Evolutionary conservation across 2,113 vertebrate species (phyloP).

Genomic region (Eptesicus fuscus): DNA sequence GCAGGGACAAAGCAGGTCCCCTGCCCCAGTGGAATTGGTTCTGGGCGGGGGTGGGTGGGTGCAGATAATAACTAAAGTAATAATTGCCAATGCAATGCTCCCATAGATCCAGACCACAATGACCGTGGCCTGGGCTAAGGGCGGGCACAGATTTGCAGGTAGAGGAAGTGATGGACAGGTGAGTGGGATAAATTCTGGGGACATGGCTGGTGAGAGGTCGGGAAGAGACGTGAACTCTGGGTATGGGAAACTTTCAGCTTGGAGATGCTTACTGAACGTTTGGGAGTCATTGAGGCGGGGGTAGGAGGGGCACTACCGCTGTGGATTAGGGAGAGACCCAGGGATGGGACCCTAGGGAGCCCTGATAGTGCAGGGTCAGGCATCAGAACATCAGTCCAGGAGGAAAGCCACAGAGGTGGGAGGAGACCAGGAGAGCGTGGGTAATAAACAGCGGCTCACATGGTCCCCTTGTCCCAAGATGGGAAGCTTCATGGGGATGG

Average conservation of each 20-base stretch:
- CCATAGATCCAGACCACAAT: not conserved
- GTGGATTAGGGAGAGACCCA: fast-evolving
- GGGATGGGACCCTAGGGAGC: not conserved
- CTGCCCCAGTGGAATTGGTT: not conserved
- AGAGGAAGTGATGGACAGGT: not conserved
- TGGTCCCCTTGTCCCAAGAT: not conserved
- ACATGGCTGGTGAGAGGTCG: not conserved
- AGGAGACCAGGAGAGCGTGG: fast-evolving
- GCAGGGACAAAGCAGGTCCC: no score
- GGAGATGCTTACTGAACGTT: fast-evolving
- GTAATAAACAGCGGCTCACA: no score
- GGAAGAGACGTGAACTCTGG: not conserved
- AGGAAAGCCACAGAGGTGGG: not conserved
- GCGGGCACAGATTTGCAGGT: not conserved
- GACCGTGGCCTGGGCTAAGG: not conserved
- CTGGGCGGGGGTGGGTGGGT: not conserved
- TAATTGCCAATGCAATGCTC: not conserved
- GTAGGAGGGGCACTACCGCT: fast-evolving
- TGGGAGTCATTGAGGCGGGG: no score
- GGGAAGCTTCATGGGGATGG: fast-evolving
- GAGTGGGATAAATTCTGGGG: not conserved
- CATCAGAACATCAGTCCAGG: fast-evolving
- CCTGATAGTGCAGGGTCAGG: not conserved
- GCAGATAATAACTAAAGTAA: not conserved
- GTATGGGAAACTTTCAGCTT: not conserved